Conservation (phyloP, 1,140 invertebrate genomes). For the Potamilus streckersoni region DNA sequence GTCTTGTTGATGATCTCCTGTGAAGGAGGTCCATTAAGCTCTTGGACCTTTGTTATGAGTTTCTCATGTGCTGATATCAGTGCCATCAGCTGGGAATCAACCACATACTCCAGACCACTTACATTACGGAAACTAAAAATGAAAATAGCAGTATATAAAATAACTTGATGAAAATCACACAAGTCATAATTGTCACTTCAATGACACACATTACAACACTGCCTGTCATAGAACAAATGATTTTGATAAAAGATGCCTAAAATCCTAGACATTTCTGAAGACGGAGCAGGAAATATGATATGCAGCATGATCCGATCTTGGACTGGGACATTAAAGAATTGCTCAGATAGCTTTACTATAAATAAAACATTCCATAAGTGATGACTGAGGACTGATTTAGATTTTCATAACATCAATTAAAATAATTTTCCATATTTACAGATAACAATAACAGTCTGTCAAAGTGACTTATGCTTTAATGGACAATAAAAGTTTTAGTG, state of each 20-base stretch:
- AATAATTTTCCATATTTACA: too few species aligned
- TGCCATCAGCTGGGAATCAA: slow-evolving; percentile 67
- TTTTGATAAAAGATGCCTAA: not conserved
- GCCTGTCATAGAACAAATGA: not conserved
- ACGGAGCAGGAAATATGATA: too few species aligned
- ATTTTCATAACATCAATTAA: too few species aligned
- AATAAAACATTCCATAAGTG: too few species aligned
- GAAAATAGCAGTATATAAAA: not conserved
- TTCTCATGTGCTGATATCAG: slow-evolving; percentile 64
- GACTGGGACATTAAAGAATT: too few species aligned
- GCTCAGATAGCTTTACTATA: too few species aligned
- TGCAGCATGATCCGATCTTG: too few species aligned
- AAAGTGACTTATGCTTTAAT: too few species aligned
- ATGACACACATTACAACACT: not conserved
- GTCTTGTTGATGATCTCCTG: slow-evolving; percentile 71
- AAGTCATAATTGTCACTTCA: not conserved
- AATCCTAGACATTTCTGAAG: too few species aligned
- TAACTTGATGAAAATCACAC: not conserved
- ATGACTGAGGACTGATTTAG: too few species aligned
- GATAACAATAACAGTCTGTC: too few species aligned
- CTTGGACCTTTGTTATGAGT: slow-evolving; percentile 57
- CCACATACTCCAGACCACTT: slow-evolving; percentile 66
- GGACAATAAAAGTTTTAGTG: too few species aligned
- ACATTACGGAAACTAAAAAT: slow-evolving; percentile 60
- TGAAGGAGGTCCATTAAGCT: slow-evolving; percentile 59